Evolutionary conservation across 2,888 invertebrate genomes (phyloP).

Genomic region (Alloscopus bannaensis): DNA sequence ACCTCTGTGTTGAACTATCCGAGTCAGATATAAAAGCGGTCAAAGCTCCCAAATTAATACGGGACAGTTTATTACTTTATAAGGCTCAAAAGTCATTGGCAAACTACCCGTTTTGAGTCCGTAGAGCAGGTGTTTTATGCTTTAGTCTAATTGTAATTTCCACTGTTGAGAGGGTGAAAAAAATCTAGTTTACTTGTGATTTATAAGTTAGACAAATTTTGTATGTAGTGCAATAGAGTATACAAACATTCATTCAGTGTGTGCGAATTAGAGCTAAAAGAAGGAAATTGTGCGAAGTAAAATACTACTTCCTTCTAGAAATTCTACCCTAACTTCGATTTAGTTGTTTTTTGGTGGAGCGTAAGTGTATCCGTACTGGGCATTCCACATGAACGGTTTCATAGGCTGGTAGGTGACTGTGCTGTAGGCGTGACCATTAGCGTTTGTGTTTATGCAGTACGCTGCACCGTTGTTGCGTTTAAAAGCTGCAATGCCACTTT

Average conservation of each 20-base stretch:
- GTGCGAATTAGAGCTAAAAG: no score
- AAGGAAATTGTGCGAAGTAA: no score
- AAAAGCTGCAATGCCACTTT: constrained; percentile 57
- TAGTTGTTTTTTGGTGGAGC: constrained; percentile 66
- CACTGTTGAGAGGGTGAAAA: no score
- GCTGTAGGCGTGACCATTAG: constrained; percentile 63
- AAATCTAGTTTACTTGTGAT: no score
- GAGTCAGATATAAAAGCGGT: neutral
- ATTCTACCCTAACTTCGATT: no score
- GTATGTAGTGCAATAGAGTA: no score
- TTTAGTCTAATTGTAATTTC: no score
- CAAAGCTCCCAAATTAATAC: constrained; percentile 9
- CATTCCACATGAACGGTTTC: constrained; percentile 65
- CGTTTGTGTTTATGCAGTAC: constrained; percentile 63
- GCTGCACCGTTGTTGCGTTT: constrained; percentile 63
- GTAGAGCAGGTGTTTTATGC: no score
- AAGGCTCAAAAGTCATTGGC: constrained; percentile 21
- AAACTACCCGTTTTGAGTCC: no score
- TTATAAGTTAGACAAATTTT: no score
- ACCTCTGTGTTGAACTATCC: constrained; percentile 14
- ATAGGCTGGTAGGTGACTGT: constrained; percentile 67
- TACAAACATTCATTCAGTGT: no score
- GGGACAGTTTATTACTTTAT: neutral
- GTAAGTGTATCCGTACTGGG: constrained; percentile 71
- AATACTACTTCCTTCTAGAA: no score